phyloP scores from a whole-genome alignment of 2,113 vertebrate species.

The Chloropsis hardwickii region DNA sequence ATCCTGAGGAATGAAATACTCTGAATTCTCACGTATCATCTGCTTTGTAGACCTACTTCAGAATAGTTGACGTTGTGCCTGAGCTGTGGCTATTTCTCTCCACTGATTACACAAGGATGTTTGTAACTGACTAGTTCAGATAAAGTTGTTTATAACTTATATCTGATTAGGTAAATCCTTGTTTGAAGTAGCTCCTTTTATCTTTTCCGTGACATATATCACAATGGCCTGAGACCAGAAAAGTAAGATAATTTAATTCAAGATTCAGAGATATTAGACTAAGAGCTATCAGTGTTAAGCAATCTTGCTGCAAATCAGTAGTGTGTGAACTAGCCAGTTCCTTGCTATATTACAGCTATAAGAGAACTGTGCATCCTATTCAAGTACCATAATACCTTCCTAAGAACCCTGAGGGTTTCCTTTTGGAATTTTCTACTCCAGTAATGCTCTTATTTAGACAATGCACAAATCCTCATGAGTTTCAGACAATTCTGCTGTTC shows the following conservation, averaged over 20 bases:
- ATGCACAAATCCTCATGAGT: not conserved
- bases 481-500: not conserved
- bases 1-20: not conserved
- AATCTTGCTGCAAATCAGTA: not conserved
- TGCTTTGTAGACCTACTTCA: not conserved
- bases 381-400: not conserved
- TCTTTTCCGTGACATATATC: not conserved
- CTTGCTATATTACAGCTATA: not conserved
- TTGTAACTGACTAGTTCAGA: not conserved
- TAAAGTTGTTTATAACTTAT: slow-evolving; percentile 19
- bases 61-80: not conserved
- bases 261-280: not conserved
- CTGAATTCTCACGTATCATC: not conserved
- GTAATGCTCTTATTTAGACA: not conserved
- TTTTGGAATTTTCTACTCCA: not conserved
- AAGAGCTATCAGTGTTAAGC: not conserved
- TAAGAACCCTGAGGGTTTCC: not conserved
- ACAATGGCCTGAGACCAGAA: not conserved
- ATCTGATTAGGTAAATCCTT: not conserved
- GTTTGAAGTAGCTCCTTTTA: not conserved
- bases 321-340: not conserved
- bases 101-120: not conserved
- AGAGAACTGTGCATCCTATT: not conserved
- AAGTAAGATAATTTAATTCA: slow-evolving; percentile 5
- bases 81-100: not conserved